Percentiles rank a stretch among this genome's conserved stretches.
Conservation (phyloP, 1,140 invertebrate genomes). For the Cheumatopsyche charites region DNA sequence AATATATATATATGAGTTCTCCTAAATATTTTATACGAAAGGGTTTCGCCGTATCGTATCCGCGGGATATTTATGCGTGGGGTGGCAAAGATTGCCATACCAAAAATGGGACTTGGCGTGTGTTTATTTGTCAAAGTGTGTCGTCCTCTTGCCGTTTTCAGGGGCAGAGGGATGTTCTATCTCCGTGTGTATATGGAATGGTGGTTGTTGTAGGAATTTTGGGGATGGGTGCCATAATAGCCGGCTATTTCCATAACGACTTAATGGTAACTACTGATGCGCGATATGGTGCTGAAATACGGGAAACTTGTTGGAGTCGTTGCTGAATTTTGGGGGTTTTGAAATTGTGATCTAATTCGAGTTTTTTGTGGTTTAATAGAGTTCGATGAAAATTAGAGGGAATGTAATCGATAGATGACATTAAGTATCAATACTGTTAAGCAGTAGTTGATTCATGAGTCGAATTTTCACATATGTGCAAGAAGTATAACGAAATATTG, state of each 20-base stretch:
- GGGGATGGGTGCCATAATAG: conserved; percentile 22
- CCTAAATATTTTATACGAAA: conserved; percentile 5
- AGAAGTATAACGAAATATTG: no score
- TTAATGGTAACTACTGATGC: conserved; percentile 46
- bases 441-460: no score
- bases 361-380: background rate
- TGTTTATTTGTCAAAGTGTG: conserved; percentile 37
- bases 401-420: no score
- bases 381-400: background rate
- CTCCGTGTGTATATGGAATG: background rate
- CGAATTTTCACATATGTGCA: no score
- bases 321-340: background rate
- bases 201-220: background rate
- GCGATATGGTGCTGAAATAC: conserved; percentile 43
- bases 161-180: background rate
- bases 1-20: no score
- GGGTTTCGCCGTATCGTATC: conserved; percentile 12
- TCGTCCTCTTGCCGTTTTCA: background rate
- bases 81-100: conserved; percentile 23
- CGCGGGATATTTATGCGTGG: conserved; percentile 20
- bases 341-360: no score
- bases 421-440: no score
- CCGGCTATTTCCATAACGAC: conserved; percentile 45
- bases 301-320: conserved; percentile 41
- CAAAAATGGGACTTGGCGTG: conserved; percentile 11